Base-by-base conservation (phyloP, 2,888 invertebrate genomes). In the Coelinius sp. region DNA sequence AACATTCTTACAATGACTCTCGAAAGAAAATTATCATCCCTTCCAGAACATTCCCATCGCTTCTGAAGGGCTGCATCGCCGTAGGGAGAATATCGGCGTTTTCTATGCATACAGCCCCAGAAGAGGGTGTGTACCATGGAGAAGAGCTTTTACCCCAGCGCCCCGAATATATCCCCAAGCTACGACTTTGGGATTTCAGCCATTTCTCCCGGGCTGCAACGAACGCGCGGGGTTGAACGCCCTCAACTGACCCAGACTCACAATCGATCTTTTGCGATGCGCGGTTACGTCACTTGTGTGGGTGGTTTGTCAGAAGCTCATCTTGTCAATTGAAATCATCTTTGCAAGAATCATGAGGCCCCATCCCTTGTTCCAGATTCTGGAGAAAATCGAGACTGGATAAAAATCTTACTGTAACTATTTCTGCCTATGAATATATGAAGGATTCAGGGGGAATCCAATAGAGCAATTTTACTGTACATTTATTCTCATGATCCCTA, bases 211-310 rank as follows among this genome's bases (percentile, higher is more conserved):
- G 87, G 86, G 86, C 86, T 86, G 86, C 85, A 86, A 81, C 82
- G 79, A 27, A 62, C 68, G 59, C 17, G 46, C 17, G 79, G 83
- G 84, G 87, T 82, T 87, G 85, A 87, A 87, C 84, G 86, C 83
- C 86, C 87, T 83, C 82, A 78, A 79, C 85, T 87, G 87, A 87
- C 87, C 87, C 87, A 87, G 87, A 87, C 87, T 87, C 87, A 78
- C 85, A 86, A 87, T 87, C 87, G 87, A 87, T 87, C 85, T 85
- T 82, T 80, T 85, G 84, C 84, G 84, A 74, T 78, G 79, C 76
- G 77, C 77, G 73, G 74, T 76, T 76, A 75, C 74, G 74, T 59
- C 59, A 59, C 31, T n/a, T 4, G 22, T 22, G 25, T 59, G 59
- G 35, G 25, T 35, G 20, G 59, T 59, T 59, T 35, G 59, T 59